Percentiles rank a stretch among this genome's conserved stretches.
These are phyloP conservation scores for Brachypodius melanocephalos DNA, from an alignment of 2,113 vertebrate genomes.

Conservation along the genomic window DNA sequence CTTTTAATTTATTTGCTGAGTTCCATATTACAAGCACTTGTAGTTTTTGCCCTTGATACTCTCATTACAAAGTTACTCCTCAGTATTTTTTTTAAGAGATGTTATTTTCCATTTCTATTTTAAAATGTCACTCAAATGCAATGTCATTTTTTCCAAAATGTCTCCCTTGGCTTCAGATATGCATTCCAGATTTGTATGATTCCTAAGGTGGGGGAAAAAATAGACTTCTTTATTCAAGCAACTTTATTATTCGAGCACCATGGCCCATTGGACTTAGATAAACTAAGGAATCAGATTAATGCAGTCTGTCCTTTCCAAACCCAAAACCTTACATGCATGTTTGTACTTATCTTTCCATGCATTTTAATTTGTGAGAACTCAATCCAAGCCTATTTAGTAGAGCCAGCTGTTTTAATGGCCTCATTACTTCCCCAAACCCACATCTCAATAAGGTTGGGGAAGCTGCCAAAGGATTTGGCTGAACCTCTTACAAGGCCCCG, in stretches of 20 bases:
- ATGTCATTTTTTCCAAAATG: neutral
- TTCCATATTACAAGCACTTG: neutral
- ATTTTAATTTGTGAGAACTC: slow-evolving; percentile 6
- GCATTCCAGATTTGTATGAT: neutral
- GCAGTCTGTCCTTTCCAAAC: neutral
- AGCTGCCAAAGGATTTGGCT: slow-evolving; percentile 59
- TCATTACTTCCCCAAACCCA: slow-evolving; percentile 42
- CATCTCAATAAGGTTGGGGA: slow-evolving; percentile 8
- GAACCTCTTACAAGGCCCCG: neutral
- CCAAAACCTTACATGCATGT: neutral
- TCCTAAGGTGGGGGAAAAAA: neutral
- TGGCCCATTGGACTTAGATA: neutral
- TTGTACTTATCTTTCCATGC: slow-evolving; percentile 5
- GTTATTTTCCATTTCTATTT: neutral
- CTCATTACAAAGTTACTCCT: neutral
- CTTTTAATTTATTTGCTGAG: neutral
- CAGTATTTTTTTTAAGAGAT: neutral
- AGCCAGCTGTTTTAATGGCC: slow-evolving; percentile 38
- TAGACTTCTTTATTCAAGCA: neutral
- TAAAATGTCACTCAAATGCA: neutral
- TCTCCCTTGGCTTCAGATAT: neutral
- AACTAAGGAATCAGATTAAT: neutral
- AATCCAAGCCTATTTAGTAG: slow-evolving; percentile 7
- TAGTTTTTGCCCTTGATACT: neutral
- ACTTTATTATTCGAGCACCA: neutral